A percentile compares a stretch with the other conserved stretches of the same genome.
These are phyloP conservation scores for Eurytoma adleriae DNA, from an alignment of 2,888 invertebrate genomes.

Conservation along the genomic window DNA sequence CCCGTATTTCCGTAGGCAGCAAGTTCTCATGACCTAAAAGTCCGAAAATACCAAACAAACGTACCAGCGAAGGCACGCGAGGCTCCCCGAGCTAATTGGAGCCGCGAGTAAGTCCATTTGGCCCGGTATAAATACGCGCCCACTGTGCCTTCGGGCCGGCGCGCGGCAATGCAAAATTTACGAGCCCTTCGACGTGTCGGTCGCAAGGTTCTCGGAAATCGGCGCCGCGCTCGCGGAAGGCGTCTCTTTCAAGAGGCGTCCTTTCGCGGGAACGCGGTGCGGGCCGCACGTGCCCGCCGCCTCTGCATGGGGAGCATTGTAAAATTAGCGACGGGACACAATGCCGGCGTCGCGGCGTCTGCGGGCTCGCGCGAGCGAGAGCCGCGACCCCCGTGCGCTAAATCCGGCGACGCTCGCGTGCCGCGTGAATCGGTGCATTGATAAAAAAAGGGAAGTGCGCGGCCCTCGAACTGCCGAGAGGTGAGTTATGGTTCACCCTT, in stretches of 20 bases:
- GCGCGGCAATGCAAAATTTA: slow-evolving; percentile 47
- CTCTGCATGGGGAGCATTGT: slow-evolving; percentile 66
- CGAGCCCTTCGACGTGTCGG: slow-evolving; percentile 29
- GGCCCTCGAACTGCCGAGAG: neutral
- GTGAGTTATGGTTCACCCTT: neutral
- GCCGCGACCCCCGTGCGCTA: slow-evolving; percentile 71
- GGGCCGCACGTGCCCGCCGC: slow-evolving; percentile 59
- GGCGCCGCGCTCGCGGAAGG: neutral
- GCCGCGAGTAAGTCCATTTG: no score
- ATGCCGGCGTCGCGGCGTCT: slow-evolving; percentile 74
- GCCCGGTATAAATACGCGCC: slow-evolving; percentile 22
- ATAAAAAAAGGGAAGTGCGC: neutral
- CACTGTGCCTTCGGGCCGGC: neutral
- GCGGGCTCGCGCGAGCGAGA: slow-evolving; percentile 69
- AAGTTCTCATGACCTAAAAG: no score
- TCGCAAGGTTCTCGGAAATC: slow-evolving; percentile 24
- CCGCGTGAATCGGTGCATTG: slow-evolving; percentile 31
- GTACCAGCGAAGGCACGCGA: no score
- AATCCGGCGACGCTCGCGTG: slow-evolving; percentile 65
- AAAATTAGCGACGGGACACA: slow-evolving; percentile 75
- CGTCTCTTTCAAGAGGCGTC: slow-evolving; percentile 9
- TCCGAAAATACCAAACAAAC: no score
- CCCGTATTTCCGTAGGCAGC: no score
- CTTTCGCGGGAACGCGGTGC: slow-evolving; percentile 54
- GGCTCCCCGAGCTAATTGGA: no score